These are phyloP conservation scores for Clarias pachynema DNA, from an alignment of 2,797 vertebrate species.

Conservation along the genomic window DNA sequence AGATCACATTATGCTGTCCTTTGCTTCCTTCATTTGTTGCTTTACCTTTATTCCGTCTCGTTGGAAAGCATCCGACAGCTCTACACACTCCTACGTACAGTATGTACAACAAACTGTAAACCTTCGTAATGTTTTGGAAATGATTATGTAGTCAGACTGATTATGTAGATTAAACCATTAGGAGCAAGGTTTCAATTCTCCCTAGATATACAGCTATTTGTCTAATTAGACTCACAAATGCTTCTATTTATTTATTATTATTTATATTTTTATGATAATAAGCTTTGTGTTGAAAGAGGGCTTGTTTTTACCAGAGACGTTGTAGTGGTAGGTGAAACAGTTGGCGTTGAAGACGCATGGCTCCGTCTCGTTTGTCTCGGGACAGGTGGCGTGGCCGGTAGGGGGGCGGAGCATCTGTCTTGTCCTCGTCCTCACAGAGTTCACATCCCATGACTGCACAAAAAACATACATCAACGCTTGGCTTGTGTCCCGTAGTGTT, in stretches of 20 bases:
- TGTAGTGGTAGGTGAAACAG: slow-evolving; percentile 90
- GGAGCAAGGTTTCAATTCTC: neutral
- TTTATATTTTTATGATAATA: neutral
- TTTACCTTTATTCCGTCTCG: neutral
- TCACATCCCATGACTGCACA: slow-evolving; percentile 82
- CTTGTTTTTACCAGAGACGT: slow-evolving; percentile 83
- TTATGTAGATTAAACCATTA: neutral
- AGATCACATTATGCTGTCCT: neutral
- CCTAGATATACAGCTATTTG: neutral
- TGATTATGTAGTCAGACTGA: neutral
- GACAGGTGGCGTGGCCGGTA: slow-evolving; percentile 74
- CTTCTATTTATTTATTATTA: neutral
- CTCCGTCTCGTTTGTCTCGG: slow-evolving; percentile 82
- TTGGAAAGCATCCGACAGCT: neutral
- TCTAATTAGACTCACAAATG: neutral
- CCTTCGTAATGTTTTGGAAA: neutral
- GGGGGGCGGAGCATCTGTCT: slow-evolving; percentile 83
- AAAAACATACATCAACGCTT: slow-evolving; percentile 24
- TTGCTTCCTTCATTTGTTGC: neutral
- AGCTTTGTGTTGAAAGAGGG: no score
- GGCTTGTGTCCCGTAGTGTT: neutral
- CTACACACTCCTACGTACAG: neutral
- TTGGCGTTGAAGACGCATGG: slow-evolving; percentile 89
- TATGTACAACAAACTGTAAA: neutral
- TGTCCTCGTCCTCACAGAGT: slow-evolving; percentile 76